Percentiles rank a stretch among this genome's conserved stretches.
These are phyloP conservation scores for Dicyrtomina minuta DNA, from an alignment of 2,888 invertebrate species.

Conservation along the genomic window DNA sequence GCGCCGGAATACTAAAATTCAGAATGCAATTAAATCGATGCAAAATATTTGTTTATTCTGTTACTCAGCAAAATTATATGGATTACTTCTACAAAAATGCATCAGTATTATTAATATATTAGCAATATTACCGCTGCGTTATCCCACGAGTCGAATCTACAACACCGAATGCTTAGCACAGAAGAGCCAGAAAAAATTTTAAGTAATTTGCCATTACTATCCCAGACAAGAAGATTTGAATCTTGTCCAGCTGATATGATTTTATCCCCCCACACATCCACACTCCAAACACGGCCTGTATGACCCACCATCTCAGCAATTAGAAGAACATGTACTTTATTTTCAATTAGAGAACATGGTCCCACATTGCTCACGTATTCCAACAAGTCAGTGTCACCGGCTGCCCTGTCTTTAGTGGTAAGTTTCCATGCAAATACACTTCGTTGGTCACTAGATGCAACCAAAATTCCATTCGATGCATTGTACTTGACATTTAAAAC, in stretches of 20 bases:
- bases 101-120: too few relatives aligned
- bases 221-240: slow-evolving; percentile 14
- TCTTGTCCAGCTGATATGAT: slow-evolving; percentile 24
- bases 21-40: not conserved
- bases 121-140: slow-evolving; percentile 20
- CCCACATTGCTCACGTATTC: not conserved
- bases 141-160: not conserved
- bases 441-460: slow-evolving; percentile 26
- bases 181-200: slow-evolving; percentile 17
- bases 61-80: too few relatives aligned
- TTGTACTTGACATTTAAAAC: slow-evolving; percentile 16
- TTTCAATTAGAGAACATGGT: not conserved
- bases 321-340: not conserved
- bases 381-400: too few relatives aligned
- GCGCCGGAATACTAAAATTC: slow-evolving; percentile 14
- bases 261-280: not conserved
- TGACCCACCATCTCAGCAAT: slow-evolving; percentile 22
- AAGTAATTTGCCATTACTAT: slow-evolving; percentile 2
- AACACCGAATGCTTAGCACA: slow-evolving; percentile 17
- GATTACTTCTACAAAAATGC: too few relatives aligned
- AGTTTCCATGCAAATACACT: slow-evolving; percentile 30
- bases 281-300: slow-evolving; percentile 29
- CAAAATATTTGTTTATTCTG: too few relatives aligned
- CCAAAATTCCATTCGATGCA: slow-evolving; percentile 4
- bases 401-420: not conserved